These are phyloP conservation scores for Idaea aversata DNA, from an alignment of 2,888 invertebrate genomes.

Conservation along the genomic window DNA sequence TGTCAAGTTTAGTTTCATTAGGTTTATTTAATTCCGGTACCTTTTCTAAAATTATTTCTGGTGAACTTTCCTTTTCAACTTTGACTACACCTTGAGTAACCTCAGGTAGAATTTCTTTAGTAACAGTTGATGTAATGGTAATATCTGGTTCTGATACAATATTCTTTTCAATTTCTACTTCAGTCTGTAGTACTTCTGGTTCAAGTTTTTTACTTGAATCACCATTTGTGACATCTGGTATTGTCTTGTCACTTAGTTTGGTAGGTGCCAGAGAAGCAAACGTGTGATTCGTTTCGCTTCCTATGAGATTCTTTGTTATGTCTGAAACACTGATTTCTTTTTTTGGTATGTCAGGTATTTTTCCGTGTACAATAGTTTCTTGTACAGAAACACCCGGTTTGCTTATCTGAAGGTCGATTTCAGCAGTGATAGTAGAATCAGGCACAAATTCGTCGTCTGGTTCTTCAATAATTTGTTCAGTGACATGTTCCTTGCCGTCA, in stretches of 20 bases:
- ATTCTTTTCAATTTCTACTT: background rate
- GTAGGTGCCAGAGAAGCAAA: constrained; percentile 9
- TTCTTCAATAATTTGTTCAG: constrained; percentile 89
- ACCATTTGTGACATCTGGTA: background rate
- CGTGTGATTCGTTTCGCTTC: constrained; percentile 34
- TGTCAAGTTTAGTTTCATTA: constrained; percentile 12
- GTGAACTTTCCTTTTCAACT: constrained; percentile 12
- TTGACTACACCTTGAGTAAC: constrained; percentile 14
- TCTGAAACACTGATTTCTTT: constrained; percentile 12
- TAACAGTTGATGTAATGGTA: constrained; percentile 12
- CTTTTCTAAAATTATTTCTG: constrained; percentile 9
- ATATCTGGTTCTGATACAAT: constrained; percentile 15
- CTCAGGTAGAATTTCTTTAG: constrained; percentile 14
- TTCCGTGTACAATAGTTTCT: constrained; percentile 12
- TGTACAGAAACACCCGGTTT: constrained; percentile 25
- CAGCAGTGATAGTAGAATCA: constrained; percentile 49
- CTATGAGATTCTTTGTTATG: constrained; percentile 29
- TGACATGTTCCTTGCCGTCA: constrained; percentile 89
- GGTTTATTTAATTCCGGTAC: constrained; percentile 13
- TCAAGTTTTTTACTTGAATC: background rate
- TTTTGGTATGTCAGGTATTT: constrained; percentile 2
- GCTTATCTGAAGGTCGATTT: constrained; percentile 47
- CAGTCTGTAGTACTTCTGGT: background rate
- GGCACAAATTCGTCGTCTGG: constrained; percentile 77
- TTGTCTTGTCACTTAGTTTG: constrained; percentile 3